Base-by-base conservation (phyloP, 2,797 vertebrate species). In the Falco biarmicus region DNA sequence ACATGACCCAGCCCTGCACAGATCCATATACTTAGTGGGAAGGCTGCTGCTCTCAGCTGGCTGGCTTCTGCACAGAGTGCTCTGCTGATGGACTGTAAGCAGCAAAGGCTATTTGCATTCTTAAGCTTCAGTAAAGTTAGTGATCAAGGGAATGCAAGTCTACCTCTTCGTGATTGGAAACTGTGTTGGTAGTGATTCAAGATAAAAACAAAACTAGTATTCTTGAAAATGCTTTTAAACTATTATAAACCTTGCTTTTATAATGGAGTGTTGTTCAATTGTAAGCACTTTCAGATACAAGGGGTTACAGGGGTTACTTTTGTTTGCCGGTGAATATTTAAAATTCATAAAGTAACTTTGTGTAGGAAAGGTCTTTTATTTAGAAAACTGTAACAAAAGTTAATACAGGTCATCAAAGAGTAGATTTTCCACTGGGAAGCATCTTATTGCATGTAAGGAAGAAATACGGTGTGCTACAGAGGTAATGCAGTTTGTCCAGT, bases 341-440 rank as follows among this genome's bases (percentile, higher is more conserved):
- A 92, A 86, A 95, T 76, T 75, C 41, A 48, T 95, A 45, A 90
- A 85, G 76, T 81, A 76, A 68, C 56, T 91, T 88, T 65, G 70
- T 65, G 34, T 92, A 86, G 91, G 95, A 53, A 89, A 83, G 69
- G 65, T 77, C 57, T 93, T 43, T 77, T 79, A 74, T 93, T 94
- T 88, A 89, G 63, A 82, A 95, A 66, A 91, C 90, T 34, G 5
- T 93, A 92, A 77, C 57, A 73, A 29, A 93, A 90, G 79, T 81
- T 96, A 37, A 69, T 92, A 50, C 56, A 81, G 20, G 31, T 66
- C 64, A 88, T 59, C 96, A 84, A 90, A 95, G 87, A 88, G 90
- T 47, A 87, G 74, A 37, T 84, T 92, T 77, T 83, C 94, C 61
- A 57, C 77, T 77, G 84, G 87, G 78, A 91, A 92, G 39, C 79